A percentile compares a stretch with the other conserved stretches of the same genome.
These are phyloP conservation scores for Cacatua alba DNA, from an alignment of 2,113 vertebrate genomes.

Conservation along the genomic window DNA sequence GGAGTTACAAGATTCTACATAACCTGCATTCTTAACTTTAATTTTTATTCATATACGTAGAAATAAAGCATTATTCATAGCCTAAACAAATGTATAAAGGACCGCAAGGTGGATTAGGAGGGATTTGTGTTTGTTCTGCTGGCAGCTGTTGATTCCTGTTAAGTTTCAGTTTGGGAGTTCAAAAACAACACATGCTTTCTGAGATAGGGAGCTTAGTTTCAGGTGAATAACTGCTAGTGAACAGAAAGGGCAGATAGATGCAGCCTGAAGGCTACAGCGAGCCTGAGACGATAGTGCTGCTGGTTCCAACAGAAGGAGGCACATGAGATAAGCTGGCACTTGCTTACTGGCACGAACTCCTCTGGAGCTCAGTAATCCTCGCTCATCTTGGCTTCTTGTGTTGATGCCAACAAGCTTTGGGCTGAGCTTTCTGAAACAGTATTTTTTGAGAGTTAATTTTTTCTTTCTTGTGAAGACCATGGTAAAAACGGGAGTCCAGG, in stretches of 20 bases:
- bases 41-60: background rate
- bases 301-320: background rate
- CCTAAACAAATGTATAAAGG: background rate
- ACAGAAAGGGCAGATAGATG: background rate
- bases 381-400: accelerated
- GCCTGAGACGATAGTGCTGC: accelerated
- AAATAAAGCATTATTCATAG: background rate
- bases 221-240: background rate
- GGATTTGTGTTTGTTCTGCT: background rate
- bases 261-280: background rate
- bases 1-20: accelerated
- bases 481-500: background rate
- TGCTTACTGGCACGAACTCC: accelerated
- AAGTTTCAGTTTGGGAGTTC: background rate
- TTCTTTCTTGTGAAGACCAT: accelerated
- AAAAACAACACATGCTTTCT: background rate
- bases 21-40: background rate
- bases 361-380: background rate
- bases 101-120: background rate
- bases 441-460: background rate
- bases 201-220: background rate
- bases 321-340: background rate
- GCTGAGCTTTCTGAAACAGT: background rate
- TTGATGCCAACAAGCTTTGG: background rate
- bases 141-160: background rate